Evolutionary conservation across 2,888 invertebrate species (phyloP).

Genomic region (Branchellion lobata): DNA sequence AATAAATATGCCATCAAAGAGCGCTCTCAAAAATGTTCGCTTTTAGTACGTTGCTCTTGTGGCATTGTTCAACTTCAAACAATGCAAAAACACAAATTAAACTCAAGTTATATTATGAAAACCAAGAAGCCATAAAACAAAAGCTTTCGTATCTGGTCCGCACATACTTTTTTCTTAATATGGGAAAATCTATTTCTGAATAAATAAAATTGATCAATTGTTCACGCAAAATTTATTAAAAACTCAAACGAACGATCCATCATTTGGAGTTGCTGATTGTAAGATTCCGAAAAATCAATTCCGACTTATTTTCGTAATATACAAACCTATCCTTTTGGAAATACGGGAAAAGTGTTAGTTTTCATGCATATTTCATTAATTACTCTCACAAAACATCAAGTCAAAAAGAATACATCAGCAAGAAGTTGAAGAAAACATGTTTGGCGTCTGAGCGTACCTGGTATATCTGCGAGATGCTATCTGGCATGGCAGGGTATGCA

Average conservation of each 20-base stretch:
- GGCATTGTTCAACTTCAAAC: no score
- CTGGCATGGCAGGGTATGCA: conserved; percentile 11
- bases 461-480: background rate
- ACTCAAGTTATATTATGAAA: no score
- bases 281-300: background rate
- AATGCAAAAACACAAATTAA: background rate
- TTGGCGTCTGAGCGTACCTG: background rate
- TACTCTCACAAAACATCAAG: no score
- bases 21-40: no score
- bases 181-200: background rate
- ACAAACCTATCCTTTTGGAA: no score
- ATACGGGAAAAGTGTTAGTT: no score
- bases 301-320: background rate
- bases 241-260: conserved; percentile 10
- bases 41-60: no score
- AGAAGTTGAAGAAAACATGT: background rate
- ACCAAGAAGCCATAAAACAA: no score
- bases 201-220: background rate
- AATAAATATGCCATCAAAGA: conserved; percentile 14
- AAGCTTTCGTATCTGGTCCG: no score
- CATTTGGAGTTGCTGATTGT: background rate
- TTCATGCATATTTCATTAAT: no score
- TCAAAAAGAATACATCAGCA: background rate
- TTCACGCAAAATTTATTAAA: conserved; percentile 6
- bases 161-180: no score